Conservation (phyloP, 1,140 invertebrate species). For the Cherax quadricarinatus region DNA sequence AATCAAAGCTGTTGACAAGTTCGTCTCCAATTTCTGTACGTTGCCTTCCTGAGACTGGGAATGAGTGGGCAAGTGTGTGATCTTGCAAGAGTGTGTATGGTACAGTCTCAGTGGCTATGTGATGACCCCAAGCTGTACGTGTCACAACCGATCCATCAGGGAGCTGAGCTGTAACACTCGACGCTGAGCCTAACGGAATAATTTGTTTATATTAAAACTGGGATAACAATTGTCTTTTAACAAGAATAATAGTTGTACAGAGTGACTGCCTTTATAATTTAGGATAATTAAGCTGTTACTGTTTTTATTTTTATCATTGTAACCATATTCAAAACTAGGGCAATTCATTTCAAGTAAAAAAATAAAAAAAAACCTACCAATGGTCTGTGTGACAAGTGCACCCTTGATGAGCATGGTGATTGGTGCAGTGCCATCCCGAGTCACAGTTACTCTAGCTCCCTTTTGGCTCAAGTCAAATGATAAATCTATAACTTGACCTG, state of each 20-base stretch:
- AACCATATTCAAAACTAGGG: neutral
- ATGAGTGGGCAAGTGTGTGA: conserved; percentile 89
- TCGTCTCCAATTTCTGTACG: conserved; percentile 92
- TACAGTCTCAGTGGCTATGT: conserved; percentile 89
- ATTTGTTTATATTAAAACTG: neutral
- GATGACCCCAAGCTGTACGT: conserved; percentile 88
- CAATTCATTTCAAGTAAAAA: neutral
- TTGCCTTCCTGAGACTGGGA: conserved; percentile 93
- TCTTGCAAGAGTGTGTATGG: conserved; percentile 90
- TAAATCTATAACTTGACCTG: conserved; percentile 90
- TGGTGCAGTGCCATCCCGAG: conserved; percentile 88
- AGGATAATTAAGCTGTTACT: no score
- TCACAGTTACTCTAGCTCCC: conserved; percentile 90
- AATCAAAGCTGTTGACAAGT: conserved; percentile 94
- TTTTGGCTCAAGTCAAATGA: conserved; percentile 92
- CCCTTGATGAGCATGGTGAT: conserved; percentile 92
- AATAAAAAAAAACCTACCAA: conserved; percentile 51
- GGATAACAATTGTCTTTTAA: neutral
- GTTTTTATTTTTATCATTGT: neutral
- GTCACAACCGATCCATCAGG: conserved; percentile 88
- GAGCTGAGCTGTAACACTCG: conserved; percentile 87
- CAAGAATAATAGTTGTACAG: neutral
- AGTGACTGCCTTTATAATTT: no score
- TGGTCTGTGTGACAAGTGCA: conserved; percentile 83
- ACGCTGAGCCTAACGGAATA: conserved; percentile 81